phyloP scores from a whole-genome alignment of 2,113 vertebrate genomes.

The Gymnogyps californianus region DNA sequence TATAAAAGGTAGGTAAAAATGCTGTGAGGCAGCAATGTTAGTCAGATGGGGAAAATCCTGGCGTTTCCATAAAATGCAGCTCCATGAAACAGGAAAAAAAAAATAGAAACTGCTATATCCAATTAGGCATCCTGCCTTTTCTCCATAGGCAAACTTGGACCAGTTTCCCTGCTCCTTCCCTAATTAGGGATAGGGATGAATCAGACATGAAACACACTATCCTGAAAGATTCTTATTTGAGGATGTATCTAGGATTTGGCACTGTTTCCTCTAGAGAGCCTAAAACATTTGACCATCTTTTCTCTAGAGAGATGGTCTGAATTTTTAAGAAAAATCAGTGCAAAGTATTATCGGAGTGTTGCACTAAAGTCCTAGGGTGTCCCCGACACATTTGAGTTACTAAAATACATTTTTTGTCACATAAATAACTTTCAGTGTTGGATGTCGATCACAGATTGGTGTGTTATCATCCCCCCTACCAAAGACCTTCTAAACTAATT shows the following conservation, averaged over 20 bases:
- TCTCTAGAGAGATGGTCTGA: background rate
- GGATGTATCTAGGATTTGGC: background rate
- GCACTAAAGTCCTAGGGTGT: background rate
- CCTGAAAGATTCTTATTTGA: background rate
- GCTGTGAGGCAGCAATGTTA: background rate
- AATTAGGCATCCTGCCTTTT: constrained; percentile 1
- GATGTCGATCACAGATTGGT: background rate
- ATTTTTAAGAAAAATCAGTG: background rate
- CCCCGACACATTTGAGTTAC: background rate
- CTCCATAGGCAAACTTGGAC: background rate
- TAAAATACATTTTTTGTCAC: background rate
- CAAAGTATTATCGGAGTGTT: background rate
- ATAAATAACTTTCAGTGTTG: background rate
- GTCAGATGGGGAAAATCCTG: background rate
- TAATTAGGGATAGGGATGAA: constrained; percentile 31
- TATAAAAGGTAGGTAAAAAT: constrained; percentile 4
- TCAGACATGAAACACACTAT: background rate
- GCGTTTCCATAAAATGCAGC: background rate
- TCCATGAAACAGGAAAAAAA: background rate
- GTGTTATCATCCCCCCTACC: background rate
- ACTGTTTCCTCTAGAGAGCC: background rate
- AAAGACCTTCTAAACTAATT: background rate
- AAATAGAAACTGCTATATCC: background rate
- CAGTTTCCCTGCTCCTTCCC: background rate
- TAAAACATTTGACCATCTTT: background rate